Evolutionary conservation across 2,113 vertebrate species (phyloP).

Genomic region (Trachemys scripta): DNA sequence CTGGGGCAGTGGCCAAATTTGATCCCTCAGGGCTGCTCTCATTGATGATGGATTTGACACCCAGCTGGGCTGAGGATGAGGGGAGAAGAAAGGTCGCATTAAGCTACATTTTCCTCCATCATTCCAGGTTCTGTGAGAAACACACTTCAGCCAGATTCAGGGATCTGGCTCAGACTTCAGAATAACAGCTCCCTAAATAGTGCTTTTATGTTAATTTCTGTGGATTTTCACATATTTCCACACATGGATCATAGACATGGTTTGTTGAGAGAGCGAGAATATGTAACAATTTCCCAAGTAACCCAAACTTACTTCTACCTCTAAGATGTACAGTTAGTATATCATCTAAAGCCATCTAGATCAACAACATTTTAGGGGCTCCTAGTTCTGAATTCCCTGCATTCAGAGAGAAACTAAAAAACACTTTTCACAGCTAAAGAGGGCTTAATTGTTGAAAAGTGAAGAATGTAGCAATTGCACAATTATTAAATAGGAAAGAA

Average conservation of each 20-base stretch:
- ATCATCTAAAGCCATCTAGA: not conserved
- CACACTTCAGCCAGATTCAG: not conserved
- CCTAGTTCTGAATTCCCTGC: slow-evolving; percentile 1
- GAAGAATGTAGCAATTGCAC: rapidly evolving
- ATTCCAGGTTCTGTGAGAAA: not conserved
- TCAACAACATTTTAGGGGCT: slow-evolving; percentile 3
- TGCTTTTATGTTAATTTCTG: slow-evolving; percentile 22
- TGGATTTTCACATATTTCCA: slow-evolving; percentile 42
- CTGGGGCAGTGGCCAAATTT: not conserved
- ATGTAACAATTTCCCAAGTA: slow-evolving; percentile 43
- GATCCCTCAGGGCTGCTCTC: not conserved
- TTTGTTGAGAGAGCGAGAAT: not conserved
- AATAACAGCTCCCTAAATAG: not conserved
- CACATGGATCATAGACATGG: not conserved
- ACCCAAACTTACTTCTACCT: slow-evolving; percentile 3
- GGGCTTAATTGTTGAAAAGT: slow-evolving; percentile 8
- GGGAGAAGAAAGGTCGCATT: not conserved
- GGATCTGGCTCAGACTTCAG: not conserved
- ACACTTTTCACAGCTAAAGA: not conserved
- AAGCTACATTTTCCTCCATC: not conserved
- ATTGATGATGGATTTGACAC: not conserved
- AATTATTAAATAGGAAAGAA: not conserved
- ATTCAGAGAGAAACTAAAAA: not conserved
- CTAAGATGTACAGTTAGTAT: slow-evolving; percentile 34
- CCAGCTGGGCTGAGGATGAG: not conserved